A percentile compares a stretch with the other conserved stretches of the same genome.
phyloP scores from a whole-genome alignment of 1,140 invertebrate genomes.

The Liolophura sinensis region DNA sequence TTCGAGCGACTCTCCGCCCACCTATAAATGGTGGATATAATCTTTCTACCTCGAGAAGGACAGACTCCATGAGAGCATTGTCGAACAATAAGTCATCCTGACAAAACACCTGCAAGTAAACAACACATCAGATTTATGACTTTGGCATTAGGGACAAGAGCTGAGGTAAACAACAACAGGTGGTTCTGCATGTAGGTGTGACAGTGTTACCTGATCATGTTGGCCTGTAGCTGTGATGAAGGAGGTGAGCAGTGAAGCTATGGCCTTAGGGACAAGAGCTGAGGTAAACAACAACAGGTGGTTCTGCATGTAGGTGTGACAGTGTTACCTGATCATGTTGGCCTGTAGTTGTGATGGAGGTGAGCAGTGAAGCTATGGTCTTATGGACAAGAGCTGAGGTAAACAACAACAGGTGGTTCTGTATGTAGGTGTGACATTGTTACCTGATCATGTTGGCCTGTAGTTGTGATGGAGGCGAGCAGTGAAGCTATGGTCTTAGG shows the following conservation, averaged over 20 bases:
- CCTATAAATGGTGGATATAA: conserved; percentile 43
- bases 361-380: too few species aligned
- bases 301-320: neutral
- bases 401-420: too few species aligned
- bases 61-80: conserved; percentile 17
- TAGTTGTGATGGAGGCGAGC: conserved; percentile 28
- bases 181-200: too few species aligned
- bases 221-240: too few species aligned
- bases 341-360: too few species aligned
- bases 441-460: conserved; percentile 20
- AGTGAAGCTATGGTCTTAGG: conserved; percentile 37
- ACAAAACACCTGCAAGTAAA: conserved; percentile 14
- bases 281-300: too few species aligned
- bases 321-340: too few species aligned
- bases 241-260: too few species aligned
- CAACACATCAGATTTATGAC: neutral
- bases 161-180: too few species aligned
- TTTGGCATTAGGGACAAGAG: neutral
- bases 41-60: conserved; percentile 36
- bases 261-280: too few species aligned
- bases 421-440: neutral
- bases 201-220: too few species aligned
- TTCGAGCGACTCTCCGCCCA: conserved; percentile 32
- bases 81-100: conserved; percentile 29
- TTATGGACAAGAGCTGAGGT: too few species aligned